phyloP scores from a whole-genome alignment of 2,797 vertebrate species.

The Spinus olivaceus region DNA sequence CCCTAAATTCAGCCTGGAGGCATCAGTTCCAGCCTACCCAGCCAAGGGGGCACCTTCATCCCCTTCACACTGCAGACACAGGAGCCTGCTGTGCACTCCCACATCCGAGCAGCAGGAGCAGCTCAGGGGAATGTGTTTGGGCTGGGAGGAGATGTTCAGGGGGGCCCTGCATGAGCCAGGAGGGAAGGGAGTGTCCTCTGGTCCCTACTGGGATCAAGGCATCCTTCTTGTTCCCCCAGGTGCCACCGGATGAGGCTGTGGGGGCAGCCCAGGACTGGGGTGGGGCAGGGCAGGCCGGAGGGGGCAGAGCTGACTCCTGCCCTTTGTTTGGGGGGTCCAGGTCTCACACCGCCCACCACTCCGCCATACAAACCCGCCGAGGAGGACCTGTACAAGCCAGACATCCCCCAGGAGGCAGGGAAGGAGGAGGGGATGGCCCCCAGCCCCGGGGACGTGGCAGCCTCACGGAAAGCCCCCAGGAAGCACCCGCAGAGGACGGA shows the following conservation, averaged over 20 bases:
- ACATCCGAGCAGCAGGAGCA: accelerated
- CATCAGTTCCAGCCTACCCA: neutral
- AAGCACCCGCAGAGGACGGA: conserved; percentile 93
- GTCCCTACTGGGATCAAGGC: neutral
- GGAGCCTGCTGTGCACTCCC: accelerated
- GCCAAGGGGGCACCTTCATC: neutral
- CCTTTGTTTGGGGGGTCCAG: conserved; percentile 69
- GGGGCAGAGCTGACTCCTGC: conserved; percentile 27
- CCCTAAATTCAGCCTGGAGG: neutral
- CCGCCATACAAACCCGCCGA: conserved; percentile 94
- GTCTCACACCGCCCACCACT: conserved; percentile 96
- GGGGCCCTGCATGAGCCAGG: neutral
- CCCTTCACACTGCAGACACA: neutral
- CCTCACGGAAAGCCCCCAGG: conserved; percentile 72
- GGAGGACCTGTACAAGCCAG: conserved; percentile 93
- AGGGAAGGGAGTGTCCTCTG: neutral
- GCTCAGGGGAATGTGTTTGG: accelerated
- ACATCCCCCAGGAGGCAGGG: conserved; percentile 76
- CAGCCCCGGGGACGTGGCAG: conserved; percentile 36
- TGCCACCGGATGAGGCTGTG: neutral
- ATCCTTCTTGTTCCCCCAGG: neutral
- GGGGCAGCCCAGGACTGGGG: neutral
- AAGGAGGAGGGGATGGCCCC: conserved; percentile 41
- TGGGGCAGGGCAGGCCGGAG: neutral
- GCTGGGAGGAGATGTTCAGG: neutral